A percentile compares a stretch with the other conserved stretches of the same genome.
These are phyloP conservation scores for Spongia lamella DNA, from an alignment of 37 sponge, comb jelly and placozoan species.

Conservation along the genomic window DNA sequence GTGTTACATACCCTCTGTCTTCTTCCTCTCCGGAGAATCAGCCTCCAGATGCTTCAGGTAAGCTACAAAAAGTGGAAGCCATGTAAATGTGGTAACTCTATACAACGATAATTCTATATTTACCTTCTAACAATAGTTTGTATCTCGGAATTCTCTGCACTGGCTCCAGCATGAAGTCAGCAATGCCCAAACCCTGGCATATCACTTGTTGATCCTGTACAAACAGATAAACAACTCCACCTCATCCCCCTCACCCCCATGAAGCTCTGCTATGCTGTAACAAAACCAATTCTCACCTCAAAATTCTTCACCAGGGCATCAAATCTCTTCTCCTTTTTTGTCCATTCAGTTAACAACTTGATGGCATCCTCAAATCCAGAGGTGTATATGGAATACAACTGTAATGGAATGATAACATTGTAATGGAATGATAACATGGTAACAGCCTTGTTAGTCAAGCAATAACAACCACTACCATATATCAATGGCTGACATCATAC, in stretches of 20 bases:
- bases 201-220: not conserved
- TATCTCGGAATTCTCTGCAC: constrained; percentile 88
- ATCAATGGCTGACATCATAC: not conserved
- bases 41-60: constrained; percentile 78
- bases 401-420: not conserved
- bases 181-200: constrained; percentile 59
- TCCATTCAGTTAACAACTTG: constrained; percentile 59
- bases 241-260: not conserved
- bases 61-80: constrained; percentile 32
- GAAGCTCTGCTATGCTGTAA: not conserved
- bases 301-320: constrained; percentile 71
- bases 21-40: constrained; percentile 56
- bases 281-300: constrained; percentile 49
- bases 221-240: not conserved
- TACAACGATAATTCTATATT: too few relatives aligned
- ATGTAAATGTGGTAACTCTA: too few relatives aligned
- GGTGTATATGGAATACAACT: constrained; percentile 77
- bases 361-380: constrained; percentile 79
- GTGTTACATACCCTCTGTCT: constrained; percentile 46
- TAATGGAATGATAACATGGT: not conserved
- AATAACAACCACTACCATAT: too few relatives aligned
- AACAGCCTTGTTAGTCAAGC: not conserved
- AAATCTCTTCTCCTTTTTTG: constrained; percentile 76
- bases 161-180: constrained; percentile 83
- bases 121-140: constrained; percentile 60